Evolutionary conservation across 2,113 vertebrate species (phyloP), one percentile per base, ranked within the genome.

Genomic region (Clarias macrocephalus): DNA sequence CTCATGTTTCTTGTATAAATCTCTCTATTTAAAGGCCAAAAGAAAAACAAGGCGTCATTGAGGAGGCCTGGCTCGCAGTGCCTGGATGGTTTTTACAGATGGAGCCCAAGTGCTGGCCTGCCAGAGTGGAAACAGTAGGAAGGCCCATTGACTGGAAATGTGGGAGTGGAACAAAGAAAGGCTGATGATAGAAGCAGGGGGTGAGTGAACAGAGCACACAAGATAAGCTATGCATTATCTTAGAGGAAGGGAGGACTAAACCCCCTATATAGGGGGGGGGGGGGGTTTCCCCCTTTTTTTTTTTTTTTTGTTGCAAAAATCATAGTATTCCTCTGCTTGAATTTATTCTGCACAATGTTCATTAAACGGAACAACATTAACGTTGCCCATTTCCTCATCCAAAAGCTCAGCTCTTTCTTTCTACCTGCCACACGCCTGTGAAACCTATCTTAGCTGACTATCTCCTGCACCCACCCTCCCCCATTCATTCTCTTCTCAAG

Each of bases 11-110:
- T 85, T 87, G 92, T 93, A 92, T 93, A 93, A 92, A 93, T 94
- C 92, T 88, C 85, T 92, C 93, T 94, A 95, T 94, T 95, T 94
- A 95, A 95, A 95, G 94, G 90, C 91, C 89, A 91, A 92, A 91
- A 82, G 80, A 91, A 92, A 92, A 93, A 95, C 94, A 93, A 94
- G 92, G 90, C 85, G 88, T 93, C 92, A 94, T 93, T 94, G 94
- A 95, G 92, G 28, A 88, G 93, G 87, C 86, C 91, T 62, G 81
- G 77, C 86, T 87, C 80, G 37, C 79, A 88, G 76, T 57, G 86
- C 65, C 60, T 63, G 70, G 85, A 94, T 94, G 91, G 86, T 89
- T 94, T 94, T 93, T 91, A 92, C 93, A 95, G 94, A 93, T 91
- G 84, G 88, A 85, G 90, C 92, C 91, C 90, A 83, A 79, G 92